Evolutionary conservation across 2,797 vertebrate genomes (phyloP), one percentile per base, ranked within the genome.

Genomic region (Leptoclinus maculatus): DNA sequence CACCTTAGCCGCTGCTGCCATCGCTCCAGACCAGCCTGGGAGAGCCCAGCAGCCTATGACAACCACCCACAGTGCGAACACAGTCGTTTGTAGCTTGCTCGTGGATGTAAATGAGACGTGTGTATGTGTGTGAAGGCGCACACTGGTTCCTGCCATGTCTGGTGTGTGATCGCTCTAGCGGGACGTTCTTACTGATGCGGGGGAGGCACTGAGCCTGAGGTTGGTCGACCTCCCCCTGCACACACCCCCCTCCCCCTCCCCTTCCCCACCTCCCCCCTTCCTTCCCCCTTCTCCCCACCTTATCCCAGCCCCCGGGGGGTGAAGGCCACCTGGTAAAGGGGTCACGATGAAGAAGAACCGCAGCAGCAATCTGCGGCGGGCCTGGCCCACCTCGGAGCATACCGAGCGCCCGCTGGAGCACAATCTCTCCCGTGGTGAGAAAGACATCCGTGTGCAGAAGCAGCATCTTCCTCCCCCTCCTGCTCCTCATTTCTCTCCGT

Each of bases 381-480:
- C 97, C 93, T 99, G 98, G 97, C 97, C 97, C 92, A 98, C 96
- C 95, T 96, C 97, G 53, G 98, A 99, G 94, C 97, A 98, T 80
- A 95, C 96, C 0, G 97, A 99, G 91, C 96, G 97, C 92, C 91
- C 91, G 84, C 89, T 88, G 88, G 93, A 94, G 84, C 93, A 92
- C 81, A 93, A 76, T 73, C 96, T 97, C 91, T 98, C 98, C 94
- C 97, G 97, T 92, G 98, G 97, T 81, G 98, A 99, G 94, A 99
- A 99, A 95, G 98, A 99, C 96, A 97, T 98, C 95, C 96, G 97
- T 88, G 95, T 97, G 92, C 95, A 95, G 95, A 98, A 98, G 92
- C 97, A 94, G 90, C 93, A 93, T 87, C 93, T 94, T 92, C 92
- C 93, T 87, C 90, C 93, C 81, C 93, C 93, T 89, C 92, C 92